Conservation (phyloP, 2,797 vertebrate genomes). For the Novumbra hubbsi region DNA sequence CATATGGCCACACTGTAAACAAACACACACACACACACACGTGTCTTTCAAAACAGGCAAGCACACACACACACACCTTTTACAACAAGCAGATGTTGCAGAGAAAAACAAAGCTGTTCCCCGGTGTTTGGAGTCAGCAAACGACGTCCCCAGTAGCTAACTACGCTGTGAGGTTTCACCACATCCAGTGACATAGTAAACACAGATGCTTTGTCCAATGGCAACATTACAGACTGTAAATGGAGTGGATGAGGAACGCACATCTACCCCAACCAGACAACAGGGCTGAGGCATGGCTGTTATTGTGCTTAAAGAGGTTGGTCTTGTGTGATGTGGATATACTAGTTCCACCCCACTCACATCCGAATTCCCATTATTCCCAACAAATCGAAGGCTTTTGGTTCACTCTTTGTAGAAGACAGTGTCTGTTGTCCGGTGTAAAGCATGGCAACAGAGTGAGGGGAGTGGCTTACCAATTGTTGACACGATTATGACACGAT, state of each 20-base stretch:
- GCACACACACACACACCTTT: neutral
- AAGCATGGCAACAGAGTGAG: too few species aligned
- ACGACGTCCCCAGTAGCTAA: neutral
- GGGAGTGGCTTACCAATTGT: too few species aligned
- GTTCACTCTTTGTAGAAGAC: too few species aligned
- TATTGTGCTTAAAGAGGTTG: too few species aligned
- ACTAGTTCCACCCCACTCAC: neutral
- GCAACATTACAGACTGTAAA: neutral
- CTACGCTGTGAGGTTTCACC: neutral
- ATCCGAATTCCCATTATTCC: neutral
- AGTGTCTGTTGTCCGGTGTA: too few species aligned
- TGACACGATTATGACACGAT: too few species aligned
- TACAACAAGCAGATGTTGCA: neutral
- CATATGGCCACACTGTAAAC: neutral
- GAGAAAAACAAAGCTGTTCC: conserved; percentile 15
- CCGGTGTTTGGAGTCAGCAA: neutral
- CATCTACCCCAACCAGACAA: too few species aligned
- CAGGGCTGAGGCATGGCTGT: too few species aligned
- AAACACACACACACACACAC: neutral
- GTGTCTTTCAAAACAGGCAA: too few species aligned
- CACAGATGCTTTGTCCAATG: neutral
- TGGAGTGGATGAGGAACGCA: too few species aligned
- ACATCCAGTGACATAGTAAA: neutral
- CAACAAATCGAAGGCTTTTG: conserved; percentile 15
- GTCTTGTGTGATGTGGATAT: too few species aligned